Base-by-base conservation (phyloP, 2,888 invertebrate species). In the Baronia brevicornis region DNA sequence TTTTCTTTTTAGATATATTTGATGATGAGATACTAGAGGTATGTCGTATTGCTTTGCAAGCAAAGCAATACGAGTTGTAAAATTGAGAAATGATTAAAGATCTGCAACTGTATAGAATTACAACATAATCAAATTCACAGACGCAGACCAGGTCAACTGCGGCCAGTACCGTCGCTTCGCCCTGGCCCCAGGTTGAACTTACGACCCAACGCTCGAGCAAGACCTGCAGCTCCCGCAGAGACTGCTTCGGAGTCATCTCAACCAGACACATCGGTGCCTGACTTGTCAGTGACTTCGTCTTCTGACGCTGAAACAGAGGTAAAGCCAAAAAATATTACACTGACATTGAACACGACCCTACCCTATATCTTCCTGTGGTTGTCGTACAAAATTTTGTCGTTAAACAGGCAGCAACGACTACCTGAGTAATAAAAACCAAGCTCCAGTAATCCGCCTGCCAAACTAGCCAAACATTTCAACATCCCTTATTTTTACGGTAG, bases 161-260 rank as follows among this genome's bases (percentile, higher is more conserved):
- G 90, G 19, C 75, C 75, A 1, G 47, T 47, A 4, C 34, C 42
- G 29, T 86, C 90, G 0, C 72, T 90, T 28, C 79, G 91, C 33
- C 91, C 91, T 0, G 90, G 90, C 1, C 87, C 89, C 2, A 86
- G 89, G 51, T 72, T 91, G 25, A 90, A 89, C 57, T 64, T 90
- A 30, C 62, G 78, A 1, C 66, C 78, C 4, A 68, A 40, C 46
- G 60, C 69, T 2, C 41, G 86, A 61, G 66, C 79, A 32, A 79
- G 88, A 51, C 82, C 86, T 60, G 60, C 67, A 0, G 72, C 79
- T 1, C 68, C 85, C 1, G 84, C 85, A 0, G 75, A 85, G 3
- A 62, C 82, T 3, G 62, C 72, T 1, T 71, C 85, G 1, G 84
- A 85, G 25, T 61, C 74, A 3, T 72, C 82, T 3, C 70, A 77